phyloP scores from a whole-genome alignment of 2,113 vertebrate species.

The Sigmodon hispidus region DNA sequence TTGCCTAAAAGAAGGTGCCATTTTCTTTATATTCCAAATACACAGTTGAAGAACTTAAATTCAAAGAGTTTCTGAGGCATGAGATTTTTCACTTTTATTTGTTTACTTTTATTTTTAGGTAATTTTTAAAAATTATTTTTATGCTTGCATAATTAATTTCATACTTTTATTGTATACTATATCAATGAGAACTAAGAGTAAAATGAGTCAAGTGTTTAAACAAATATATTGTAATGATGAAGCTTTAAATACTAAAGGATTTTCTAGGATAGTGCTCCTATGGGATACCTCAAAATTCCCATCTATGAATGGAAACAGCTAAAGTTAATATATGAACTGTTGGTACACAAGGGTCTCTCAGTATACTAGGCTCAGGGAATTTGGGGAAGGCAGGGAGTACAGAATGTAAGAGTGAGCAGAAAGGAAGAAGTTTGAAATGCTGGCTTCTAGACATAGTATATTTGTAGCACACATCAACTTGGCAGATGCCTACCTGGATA shows the following conservation, averaged over 20 bases:
- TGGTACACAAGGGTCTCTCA: background rate
- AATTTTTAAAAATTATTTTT: background rate
- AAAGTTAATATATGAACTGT: background rate
- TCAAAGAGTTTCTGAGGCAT: background rate
- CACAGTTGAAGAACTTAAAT: background rate
- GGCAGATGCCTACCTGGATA: too few relatives aligned
- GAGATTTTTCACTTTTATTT: background rate
- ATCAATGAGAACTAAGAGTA: background rate
- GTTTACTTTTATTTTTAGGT: background rate
- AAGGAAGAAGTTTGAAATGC: background rate
- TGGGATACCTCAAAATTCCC: constrained; percentile 54
- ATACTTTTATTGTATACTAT: background rate
- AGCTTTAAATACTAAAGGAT: background rate
- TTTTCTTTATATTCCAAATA: constrained; percentile 1
- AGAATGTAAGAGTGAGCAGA: too few relatives aligned
- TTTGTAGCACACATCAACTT: too few relatives aligned
- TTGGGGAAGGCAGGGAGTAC: background rate
- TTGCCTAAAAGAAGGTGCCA: background rate
- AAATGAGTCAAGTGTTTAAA: background rate
- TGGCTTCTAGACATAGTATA: too few relatives aligned
- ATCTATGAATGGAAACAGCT: background rate
- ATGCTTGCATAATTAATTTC: background rate
- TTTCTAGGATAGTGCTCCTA: constrained; percentile 54
- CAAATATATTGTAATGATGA: constrained; percentile 12
- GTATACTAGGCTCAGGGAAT: background rate